Evolutionary conservation across 1,140 invertebrate species (phyloP), one percentile per base, ranked within the genome.

Genomic region (Bombus waltoni): DNA sequence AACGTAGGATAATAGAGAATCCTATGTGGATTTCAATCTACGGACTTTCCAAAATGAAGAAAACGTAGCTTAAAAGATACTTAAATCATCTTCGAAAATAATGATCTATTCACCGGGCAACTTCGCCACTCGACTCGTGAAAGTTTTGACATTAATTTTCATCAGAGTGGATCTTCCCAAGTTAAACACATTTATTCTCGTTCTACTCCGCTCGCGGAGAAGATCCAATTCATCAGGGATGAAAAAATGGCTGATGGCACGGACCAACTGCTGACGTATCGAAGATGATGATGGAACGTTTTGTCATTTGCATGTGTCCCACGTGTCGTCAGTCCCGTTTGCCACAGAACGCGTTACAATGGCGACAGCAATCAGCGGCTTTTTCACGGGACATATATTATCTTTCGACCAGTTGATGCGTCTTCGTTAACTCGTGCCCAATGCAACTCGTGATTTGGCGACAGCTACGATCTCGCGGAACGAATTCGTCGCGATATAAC

Each of bases 401-500:
- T 83, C 75, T 79, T 86, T 76, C 83, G 76, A 35, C 22, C 44
- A 47, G 38, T n/a, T 42, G 38, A 66, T n/a, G 87, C 53, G 22
- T 72, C 38, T 86, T 89, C 66, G 83, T 89, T 88, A 88, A 74
- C 62, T 53, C 47, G 47, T 53, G 59, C 74, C 66, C 71, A 18
- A 38, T 13, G 75, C 62, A 53, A 47, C 38, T 15, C n/a, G 80
- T 62, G 75, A 93, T 92, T 93, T 87, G 92, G 89, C 87, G 91
- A 92, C 91, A 88, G 89, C 87, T 88, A 66, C 83, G 86, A 89
- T 85, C 86, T 88, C 87, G 85, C 83, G 90, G 83, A 92, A 91
- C 89, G 74, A 90, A 93, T 93, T 90, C 84, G 90, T 90, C 70
- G 83, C 82, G 79, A 86, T 89, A 89, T 88, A 88, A 93, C 88